Evolutionary conservation across 2,888 invertebrate genomes (phyloP).

Genomic region (Syritta pipiens): DNA sequence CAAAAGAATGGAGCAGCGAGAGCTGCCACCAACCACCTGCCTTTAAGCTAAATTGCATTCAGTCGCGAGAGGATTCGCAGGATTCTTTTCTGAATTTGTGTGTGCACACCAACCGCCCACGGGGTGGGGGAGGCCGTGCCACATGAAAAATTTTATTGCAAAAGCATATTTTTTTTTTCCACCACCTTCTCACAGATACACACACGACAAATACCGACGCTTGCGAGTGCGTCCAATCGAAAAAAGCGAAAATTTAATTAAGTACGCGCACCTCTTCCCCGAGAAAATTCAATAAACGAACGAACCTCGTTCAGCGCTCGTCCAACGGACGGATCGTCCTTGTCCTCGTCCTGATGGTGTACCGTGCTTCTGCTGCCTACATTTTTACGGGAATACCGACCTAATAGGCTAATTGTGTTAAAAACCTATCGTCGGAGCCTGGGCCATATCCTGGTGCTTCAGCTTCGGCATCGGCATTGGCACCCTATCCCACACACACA

Average conservation of each 20-base stretch:
- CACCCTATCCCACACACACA: too few relatives aligned
- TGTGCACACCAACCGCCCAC: slow-evolving; percentile 12
- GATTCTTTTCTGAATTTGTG: slow-evolving; percentile 57
- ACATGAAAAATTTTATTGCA: slow-evolving; percentile 6
- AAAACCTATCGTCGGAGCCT: slow-evolving; percentile 41
- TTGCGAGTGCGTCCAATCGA: slow-evolving; percentile 54
- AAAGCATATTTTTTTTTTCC: slow-evolving; percentile 39
- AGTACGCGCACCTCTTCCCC: slow-evolving; percentile 26
- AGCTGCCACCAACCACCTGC: slow-evolving; percentile 10
- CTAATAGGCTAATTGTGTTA: slow-evolving; percentile 66
- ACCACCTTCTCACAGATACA: too few relatives aligned
- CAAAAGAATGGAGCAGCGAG: slow-evolving; percentile 34
- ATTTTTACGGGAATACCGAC: slow-evolving; percentile 25
- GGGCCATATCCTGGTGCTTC: neutral
- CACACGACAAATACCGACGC: slow-evolving; percentile 30
- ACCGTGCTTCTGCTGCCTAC: neutral
- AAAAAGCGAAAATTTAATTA: slow-evolving; percentile 63
- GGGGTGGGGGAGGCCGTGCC: neutral
- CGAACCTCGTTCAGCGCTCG: neutral
- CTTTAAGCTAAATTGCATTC: slow-evolving; percentile 61
- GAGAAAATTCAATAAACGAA: slow-evolving; percentile 58
- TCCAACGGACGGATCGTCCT: neutral
- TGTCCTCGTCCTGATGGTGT: too few relatives aligned
- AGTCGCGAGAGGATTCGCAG: slow-evolving; percentile 19
- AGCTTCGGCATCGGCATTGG: too few relatives aligned